Evolutionary conservation across 2,797 vertebrate genomes (phyloP).

Genomic region (Danionella dracula): DNA sequence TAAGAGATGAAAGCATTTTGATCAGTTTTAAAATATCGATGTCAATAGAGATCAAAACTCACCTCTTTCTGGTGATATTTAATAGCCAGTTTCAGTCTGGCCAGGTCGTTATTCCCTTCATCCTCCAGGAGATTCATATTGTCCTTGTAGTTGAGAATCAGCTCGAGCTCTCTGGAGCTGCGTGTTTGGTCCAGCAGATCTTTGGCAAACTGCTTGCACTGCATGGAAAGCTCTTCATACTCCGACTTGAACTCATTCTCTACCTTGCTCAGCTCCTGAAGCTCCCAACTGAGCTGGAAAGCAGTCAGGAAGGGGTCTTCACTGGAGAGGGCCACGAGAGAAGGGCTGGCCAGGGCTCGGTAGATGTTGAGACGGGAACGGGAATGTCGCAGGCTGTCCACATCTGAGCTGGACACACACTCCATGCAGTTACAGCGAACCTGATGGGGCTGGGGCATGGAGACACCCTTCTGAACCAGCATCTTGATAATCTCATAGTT

Average conservation of each 20-base stretch:
- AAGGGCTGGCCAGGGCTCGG: slow-evolving; percentile 90
- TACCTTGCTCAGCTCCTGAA: slow-evolving; percentile 95
- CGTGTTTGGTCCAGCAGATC: slow-evolving; percentile 94
- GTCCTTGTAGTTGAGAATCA: slow-evolving; percentile 95
- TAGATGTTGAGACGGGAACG: slow-evolving; percentile 96
- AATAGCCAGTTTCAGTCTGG: slow-evolving; percentile 92
- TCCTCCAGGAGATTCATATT: slow-evolving; percentile 84
- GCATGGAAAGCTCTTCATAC: slow-evolving; percentile 91
- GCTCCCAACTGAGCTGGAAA: slow-evolving; percentile 95
- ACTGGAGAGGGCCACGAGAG: slow-evolving; percentile 88
- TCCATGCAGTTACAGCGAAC: slow-evolving; percentile 97
- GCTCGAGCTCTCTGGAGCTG: slow-evolving; percentile 94
- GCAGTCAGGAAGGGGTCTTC: slow-evolving; percentile 97
- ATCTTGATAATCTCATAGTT: slow-evolving; percentile 98
- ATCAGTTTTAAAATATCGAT: not conserved
- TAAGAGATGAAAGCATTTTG: not conserved
- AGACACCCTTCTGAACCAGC: slow-evolving; percentile 93
- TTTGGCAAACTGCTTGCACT: slow-evolving; percentile 96
- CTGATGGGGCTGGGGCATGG: slow-evolving; percentile 90
- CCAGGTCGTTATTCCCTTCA: slow-evolving; percentile 86
- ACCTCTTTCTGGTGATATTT: slow-evolving; percentile 99
- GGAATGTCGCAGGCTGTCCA: slow-evolving; percentile 94
- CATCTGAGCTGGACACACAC: slow-evolving; percentile 92
- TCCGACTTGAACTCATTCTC: slow-evolving; percentile 98
- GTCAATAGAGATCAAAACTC: slow-evolving; percentile 34